A percentile compares a stretch with the other conserved stretches of the same genome.
Evolutionary conservation across 1,140 invertebrate species (phyloP).

Genomic region (Trachymyrmex septentrionalis): DNA sequence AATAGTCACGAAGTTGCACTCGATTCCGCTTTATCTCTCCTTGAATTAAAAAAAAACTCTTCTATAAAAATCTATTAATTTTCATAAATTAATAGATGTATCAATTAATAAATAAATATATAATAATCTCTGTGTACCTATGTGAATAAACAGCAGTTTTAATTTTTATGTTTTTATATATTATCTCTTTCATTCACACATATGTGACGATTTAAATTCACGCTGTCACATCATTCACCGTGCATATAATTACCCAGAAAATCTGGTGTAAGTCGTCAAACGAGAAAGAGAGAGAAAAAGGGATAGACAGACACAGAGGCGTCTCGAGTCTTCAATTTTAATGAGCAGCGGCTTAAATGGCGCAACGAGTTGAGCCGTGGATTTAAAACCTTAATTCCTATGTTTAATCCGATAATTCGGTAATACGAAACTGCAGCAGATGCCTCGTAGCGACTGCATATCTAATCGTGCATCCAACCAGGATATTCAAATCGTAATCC

Average conservation of each 20-base stretch:
- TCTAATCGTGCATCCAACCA: slow-evolving; percentile 49
- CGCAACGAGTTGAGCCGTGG: slow-evolving; percentile 51
- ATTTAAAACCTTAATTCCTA: slow-evolving; percentile 58
- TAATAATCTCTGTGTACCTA: not conserved
- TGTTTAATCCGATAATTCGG: slow-evolving; percentile 62
- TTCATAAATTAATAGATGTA: not conserved
- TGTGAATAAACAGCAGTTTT: not conserved
- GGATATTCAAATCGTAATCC: slow-evolving; percentile 49
- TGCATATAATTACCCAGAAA: slow-evolving; percentile 33
- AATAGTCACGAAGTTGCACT: not conserved
- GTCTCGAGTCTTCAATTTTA: slow-evolving; percentile 66
- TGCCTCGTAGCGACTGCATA: slow-evolving; percentile 30
- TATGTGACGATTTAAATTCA: slow-evolving; percentile 41
- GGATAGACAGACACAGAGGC: not conserved
- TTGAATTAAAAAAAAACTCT: not conserved
- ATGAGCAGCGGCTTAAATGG: slow-evolving; percentile 67
- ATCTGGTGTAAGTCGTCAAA: slow-evolving; percentile 51
- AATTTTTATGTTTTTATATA: not conserved
- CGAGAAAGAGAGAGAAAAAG: slow-evolving; percentile 26
- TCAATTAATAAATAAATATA: not conserved
- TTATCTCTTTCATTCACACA: not conserved
- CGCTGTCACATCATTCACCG: slow-evolving; percentile 3
- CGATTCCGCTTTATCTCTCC: not conserved
- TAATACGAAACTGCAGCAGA: slow-evolving; percentile 61
- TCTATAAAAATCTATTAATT: not conserved